A percentile compares a stretch with the other conserved stretches of the same genome.
phyloP scores from a whole-genome alignment of 2,113 vertebrate species.

The Orcinus orca region DNA sequence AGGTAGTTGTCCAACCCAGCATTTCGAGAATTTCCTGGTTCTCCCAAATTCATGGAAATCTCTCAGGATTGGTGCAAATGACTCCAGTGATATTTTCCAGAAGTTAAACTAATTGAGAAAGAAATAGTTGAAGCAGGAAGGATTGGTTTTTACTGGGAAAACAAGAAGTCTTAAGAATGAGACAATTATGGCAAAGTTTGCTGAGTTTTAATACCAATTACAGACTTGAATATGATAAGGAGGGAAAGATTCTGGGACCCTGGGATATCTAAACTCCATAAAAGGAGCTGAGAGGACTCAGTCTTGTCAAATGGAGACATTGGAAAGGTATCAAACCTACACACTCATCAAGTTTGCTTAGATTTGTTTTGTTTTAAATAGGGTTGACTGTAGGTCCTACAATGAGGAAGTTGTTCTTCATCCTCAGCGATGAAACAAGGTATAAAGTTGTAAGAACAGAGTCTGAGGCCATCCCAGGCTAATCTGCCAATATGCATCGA shows the following conservation, averaged over 20 bases:
- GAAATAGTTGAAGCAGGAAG: neutral
- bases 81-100: neutral
- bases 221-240: neutral
- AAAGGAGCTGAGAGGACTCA: neutral
- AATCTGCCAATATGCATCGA: neutral
- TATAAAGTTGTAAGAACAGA: neutral
- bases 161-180: neutral
- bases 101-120: constrained; percentile 7
- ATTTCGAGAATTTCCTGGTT: neutral
- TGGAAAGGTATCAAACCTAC: neutral
- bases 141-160: neutral
- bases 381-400: neutral
- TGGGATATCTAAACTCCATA: neutral
- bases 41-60: neutral
- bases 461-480: neutral
- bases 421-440: neutral
- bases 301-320: neutral
- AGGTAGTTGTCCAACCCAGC: neutral
- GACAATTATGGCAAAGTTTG: neutral
- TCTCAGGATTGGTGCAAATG: neutral
- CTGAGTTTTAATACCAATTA: neutral
- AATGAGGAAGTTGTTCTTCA: neutral
- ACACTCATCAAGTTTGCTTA: neutral
- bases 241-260: neutral
- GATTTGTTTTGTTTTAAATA: constrained; percentile 15